Percentiles rank a stretch among this genome's conserved stretches.
phyloP scores from a whole-genome alignment of 2,113 vertebrate species.

The Lepus americanus region DNA sequence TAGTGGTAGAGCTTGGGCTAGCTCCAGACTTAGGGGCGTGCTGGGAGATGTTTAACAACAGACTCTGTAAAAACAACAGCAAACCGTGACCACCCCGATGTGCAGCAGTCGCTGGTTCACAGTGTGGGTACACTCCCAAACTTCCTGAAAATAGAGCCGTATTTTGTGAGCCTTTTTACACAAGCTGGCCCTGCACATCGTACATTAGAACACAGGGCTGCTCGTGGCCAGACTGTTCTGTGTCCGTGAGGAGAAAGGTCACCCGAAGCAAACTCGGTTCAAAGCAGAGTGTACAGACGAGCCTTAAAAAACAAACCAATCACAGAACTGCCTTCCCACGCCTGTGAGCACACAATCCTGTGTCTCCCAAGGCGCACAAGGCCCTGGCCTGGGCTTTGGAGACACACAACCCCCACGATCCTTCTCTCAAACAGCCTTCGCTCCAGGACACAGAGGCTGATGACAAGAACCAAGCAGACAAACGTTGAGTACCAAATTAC shows the following conservation, averaged over 20 bases:
- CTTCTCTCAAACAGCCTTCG: neutral
- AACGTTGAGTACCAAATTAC: slow-evolving; percentile 7
- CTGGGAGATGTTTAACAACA: slow-evolving; percentile 10
- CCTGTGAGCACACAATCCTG: neutral
- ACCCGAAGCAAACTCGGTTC: neutral
- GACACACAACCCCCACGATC: neutral
- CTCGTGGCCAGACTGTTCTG: neutral
- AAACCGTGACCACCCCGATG: no score
- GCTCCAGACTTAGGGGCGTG: neutral
- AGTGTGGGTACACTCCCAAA: neutral
- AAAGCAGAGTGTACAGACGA: neutral
- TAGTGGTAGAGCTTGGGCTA: neutral
- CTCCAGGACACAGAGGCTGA: slow-evolving; percentile 6
- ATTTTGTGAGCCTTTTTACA: neutral
- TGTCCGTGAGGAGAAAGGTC: neutral
- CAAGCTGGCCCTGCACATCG: neutral
- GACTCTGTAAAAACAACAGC: neutral
- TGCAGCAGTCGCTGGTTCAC: neutral
- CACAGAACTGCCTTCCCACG: neutral
- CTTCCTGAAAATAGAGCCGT: slow-evolving; percentile 43
- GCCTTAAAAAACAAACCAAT: neutral
- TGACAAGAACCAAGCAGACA: neutral
- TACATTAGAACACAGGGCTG: neutral
- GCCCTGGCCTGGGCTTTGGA: neutral
- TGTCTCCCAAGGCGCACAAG: neutral